phyloP scores from a whole-genome alignment of 2,797 vertebrate species.

The Geotrypetes seraphini region DNA sequence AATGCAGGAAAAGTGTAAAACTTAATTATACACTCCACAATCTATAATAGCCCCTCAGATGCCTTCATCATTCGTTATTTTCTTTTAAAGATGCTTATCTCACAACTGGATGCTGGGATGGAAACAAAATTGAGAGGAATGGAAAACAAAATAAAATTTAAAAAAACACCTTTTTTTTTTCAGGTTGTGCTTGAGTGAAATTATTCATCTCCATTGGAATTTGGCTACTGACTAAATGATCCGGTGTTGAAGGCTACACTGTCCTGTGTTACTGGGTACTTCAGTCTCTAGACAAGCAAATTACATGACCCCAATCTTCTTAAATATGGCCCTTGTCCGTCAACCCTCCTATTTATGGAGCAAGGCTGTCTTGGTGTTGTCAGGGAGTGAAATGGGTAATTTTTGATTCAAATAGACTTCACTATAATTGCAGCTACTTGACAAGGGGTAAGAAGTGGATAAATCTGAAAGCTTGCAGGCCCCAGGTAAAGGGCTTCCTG shows the following conservation, averaged over 20 bases:
- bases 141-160: too few relatives aligned
- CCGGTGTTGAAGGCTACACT: background rate
- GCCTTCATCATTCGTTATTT: too few relatives aligned
- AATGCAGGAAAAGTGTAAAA: too few relatives aligned
- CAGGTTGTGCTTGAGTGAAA: too few relatives aligned
- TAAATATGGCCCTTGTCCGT: background rate
- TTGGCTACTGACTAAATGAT: background rate
- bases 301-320: background rate
- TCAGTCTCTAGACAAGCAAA: background rate
- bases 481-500: too few relatives aligned
- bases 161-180: too few relatives aligned
- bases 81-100: too few relatives aligned
- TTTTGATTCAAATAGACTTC: background rate
- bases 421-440: background rate
- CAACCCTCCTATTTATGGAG: background rate
- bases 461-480: too few relatives aligned
- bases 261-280: background rate
- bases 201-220: background rate
- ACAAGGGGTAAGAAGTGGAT: accelerated
- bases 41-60: too few relatives aligned
- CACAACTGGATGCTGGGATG: too few relatives aligned
- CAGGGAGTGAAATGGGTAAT: background rate
- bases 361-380: background rate
- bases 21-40: too few relatives aligned
- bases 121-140: too few relatives aligned